A percentile compares a stretch with the other conserved stretches of the same genome.
These are phyloP conservation scores for Panthera tigris DNA, from an alignment of 2,113 vertebrate genomes.

Conservation along the genomic window DNA sequence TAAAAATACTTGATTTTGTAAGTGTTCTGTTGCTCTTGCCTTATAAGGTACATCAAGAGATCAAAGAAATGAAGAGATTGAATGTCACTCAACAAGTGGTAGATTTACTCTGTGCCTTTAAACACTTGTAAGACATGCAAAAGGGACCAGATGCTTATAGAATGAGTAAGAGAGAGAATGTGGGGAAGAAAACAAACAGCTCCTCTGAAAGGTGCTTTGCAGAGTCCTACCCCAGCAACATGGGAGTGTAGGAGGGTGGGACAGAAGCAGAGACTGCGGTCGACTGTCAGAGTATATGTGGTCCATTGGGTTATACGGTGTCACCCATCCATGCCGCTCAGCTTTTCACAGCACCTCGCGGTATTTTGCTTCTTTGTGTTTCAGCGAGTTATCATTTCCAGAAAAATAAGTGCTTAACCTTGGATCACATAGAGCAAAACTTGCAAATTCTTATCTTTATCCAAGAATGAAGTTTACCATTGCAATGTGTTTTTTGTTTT, in stretches of 20 bases:
- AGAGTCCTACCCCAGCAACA: background rate
- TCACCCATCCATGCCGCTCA: background rate
- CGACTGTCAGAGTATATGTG: background rate
- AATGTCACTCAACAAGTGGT: slow-evolving; percentile 46
- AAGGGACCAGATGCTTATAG: background rate
- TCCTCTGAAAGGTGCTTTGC: background rate
- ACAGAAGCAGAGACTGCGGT: rapidly evolving
- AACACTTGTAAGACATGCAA: background rate
- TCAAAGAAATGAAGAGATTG: slow-evolving; percentile 69
- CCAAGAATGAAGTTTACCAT: background rate
- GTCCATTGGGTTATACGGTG: background rate
- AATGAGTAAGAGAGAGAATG: background rate
- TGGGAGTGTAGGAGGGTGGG: background rate
- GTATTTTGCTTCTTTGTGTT: background rate
- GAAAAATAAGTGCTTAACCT: background rate
- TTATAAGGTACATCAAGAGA: background rate
- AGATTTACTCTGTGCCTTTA: slow-evolving; percentile 37
- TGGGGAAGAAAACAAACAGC: background rate
- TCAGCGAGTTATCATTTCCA: background rate
- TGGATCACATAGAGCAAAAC: background rate
- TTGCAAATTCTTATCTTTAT: background rate
- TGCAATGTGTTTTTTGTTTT: background rate
- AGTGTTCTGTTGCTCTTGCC: background rate
- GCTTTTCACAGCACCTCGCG: background rate
- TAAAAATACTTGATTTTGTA: background rate